Evolutionary conservation across 2,888 invertebrate genomes (phyloP).

Genomic region (Zelleria hepariella): DNA sequence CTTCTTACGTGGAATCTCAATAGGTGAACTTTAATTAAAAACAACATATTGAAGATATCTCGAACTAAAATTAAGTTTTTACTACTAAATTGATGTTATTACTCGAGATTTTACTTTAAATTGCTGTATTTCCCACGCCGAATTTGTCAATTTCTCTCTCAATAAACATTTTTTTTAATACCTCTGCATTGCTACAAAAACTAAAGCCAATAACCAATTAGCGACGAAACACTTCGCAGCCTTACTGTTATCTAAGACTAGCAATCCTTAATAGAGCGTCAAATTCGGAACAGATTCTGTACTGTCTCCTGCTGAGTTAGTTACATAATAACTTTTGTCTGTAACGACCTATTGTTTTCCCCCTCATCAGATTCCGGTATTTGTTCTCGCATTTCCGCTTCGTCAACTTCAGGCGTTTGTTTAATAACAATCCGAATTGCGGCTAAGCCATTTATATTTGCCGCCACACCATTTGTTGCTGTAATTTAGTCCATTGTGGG

Average conservation of each 20-base stretch:
- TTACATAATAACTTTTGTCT: constrained; percentile 12
- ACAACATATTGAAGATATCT: neutral
- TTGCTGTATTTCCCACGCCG: neutral
- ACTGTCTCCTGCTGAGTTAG: neutral
- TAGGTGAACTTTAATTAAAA: neutral
- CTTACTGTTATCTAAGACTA: neutral
- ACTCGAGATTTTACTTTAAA: neutral
- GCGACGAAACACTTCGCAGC: too few relatives aligned
- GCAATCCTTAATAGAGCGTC: neutral
- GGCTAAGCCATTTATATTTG: constrained; percentile 3
- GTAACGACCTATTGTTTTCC: constrained; percentile 34
- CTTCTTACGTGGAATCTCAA: neutral
- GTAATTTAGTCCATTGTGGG: constrained; percentile 3
- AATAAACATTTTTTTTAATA: too few relatives aligned
- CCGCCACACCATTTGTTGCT: constrained; percentile 5
- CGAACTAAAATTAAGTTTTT: neutral
- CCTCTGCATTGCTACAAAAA: neutral
- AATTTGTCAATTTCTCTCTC: too few relatives aligned
- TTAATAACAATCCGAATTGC: neutral
- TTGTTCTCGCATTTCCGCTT: constrained; percentile 1
- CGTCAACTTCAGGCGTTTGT: neutral
- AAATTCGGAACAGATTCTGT: neutral
- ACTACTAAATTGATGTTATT: neutral
- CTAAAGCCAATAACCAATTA: neutral
- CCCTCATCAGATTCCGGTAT: neutral